A percentile compares a stretch with the other conserved stretches of the same genome.
phyloP scores from a whole-genome alignment of 2,888 invertebrate species.

The Syrista parreyssii region DNA sequence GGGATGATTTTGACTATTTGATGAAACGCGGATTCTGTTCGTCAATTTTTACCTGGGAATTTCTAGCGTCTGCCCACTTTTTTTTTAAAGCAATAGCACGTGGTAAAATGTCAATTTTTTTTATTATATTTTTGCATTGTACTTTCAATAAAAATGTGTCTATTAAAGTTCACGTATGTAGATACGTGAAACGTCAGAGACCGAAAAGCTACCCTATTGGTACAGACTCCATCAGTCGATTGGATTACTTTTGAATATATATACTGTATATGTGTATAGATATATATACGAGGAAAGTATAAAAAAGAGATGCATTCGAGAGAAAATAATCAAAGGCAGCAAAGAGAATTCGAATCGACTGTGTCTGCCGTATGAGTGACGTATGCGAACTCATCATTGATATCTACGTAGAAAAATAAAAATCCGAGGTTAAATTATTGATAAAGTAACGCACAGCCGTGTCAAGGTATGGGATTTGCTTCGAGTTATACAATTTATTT shows the following conservation, averaged over 20 bases:
- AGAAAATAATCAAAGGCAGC: slow-evolving; percentile 7
- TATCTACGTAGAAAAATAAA: neutral
- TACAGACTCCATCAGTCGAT: neutral
- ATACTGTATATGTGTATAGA: neutral
- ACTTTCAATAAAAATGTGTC: neutral
- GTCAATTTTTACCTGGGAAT: neutral
- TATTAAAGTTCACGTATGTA: neutral
- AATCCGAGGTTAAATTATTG: slow-evolving; percentile 1
- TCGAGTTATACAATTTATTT: neutral
- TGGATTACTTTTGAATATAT: neutral
- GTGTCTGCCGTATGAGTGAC: neutral
- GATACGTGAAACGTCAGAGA: neutral
- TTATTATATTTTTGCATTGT: neutral
- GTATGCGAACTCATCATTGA: neutral
- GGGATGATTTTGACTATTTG: neutral
- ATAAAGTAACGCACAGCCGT: neutral
- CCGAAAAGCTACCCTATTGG: neutral
- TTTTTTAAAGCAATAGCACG: neutral
- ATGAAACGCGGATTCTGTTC: neutral
- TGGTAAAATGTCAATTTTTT: neutral
- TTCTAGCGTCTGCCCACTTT: neutral
- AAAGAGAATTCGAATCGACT: neutral
- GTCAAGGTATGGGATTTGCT: neutral
- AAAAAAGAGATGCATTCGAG: neutral
- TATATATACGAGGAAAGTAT: neutral